phyloP scores from a whole-genome alignment of 64 coral and sea anemone genomes.

The Catalaphyllia jardinei region DNA sequence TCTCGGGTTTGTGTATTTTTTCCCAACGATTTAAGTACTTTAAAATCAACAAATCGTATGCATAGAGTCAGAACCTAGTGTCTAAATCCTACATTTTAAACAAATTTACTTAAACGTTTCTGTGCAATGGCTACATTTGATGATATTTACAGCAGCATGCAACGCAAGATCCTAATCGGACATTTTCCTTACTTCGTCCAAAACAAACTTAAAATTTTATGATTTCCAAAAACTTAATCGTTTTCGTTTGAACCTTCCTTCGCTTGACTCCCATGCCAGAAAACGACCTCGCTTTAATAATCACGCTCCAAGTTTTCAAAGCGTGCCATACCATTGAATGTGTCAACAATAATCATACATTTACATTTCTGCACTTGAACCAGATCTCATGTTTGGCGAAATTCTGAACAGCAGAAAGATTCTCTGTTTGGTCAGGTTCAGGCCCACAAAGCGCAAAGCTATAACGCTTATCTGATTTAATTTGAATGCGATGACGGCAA shows the following conservation, averaged over 20 bases:
- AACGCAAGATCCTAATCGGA: neutral
- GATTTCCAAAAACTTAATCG: neutral
- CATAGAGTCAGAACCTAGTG: neutral
- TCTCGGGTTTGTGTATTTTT: neutral
- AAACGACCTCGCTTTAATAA: too few species aligned
- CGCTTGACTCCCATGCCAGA: too few species aligned
- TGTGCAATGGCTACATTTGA: too few species aligned
- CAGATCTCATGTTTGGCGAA: neutral
- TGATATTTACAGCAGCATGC: too few species aligned
- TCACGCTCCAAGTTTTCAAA: neutral
- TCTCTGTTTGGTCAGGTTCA: neutral
- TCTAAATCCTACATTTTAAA: neutral
- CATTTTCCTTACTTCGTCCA: neutral
- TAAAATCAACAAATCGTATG: neutral
- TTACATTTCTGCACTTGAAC: constrained; percentile 1
- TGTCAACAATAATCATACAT: neutral
- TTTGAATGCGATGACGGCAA: neutral
- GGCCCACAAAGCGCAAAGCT: neutral
- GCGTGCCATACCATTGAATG: neutral
- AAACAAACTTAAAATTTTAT: neutral
- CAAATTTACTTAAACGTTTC: too few species aligned
- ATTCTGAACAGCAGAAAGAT: neutral
- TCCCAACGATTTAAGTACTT: neutral
- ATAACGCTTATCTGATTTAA: neutral
- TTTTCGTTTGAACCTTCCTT: neutral